Percentiles rank a stretch among this genome's conserved stretches.
phyloP scores from a whole-genome alignment of 1,140 invertebrate species.

The Drosophila takahashii region DNA sequence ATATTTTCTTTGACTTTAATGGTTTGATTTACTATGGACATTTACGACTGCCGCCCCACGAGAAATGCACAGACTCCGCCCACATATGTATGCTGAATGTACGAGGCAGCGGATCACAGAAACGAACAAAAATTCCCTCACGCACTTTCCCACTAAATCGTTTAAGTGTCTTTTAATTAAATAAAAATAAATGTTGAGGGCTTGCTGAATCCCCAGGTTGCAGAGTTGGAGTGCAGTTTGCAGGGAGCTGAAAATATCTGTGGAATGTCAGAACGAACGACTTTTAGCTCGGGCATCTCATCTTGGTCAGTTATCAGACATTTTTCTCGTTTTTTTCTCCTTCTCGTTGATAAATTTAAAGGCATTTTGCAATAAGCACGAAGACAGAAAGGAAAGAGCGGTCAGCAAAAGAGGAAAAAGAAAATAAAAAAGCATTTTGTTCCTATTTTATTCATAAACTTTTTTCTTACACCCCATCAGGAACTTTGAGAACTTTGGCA shows the following conservation, averaged over 20 bases:
- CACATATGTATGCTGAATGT: background rate
- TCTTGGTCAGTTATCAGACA: slow-evolving; percentile 22
- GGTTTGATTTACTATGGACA: slow-evolving; percentile 55
- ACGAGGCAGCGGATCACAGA: too few relatives aligned
- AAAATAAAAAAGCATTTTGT: slow-evolving; percentile 28
- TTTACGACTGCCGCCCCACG: slow-evolving; percentile 27
- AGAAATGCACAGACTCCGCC: slow-evolving; percentile 1
- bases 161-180: slow-evolving; percentile 58
- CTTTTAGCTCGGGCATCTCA: slow-evolving; percentile 16
- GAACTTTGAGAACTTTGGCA: slow-evolving; percentile 40
- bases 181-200: slow-evolving; percentile 34
- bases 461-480: slow-evolving; percentile 46
- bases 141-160: slow-evolving; percentile 37
- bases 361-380: slow-evolving; percentile 53
- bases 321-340: slow-evolving; percentile 28
- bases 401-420: slow-evolving; percentile 15
- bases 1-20: slow-evolving; percentile 9
- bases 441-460: slow-evolving; percentile 44
- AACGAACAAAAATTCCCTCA: slow-evolving; percentile 33
- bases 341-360: slow-evolving; percentile 42
- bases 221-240: background rate
- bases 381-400: background rate
- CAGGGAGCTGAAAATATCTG: slow-evolving; percentile 21
- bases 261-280: slow-evolving; percentile 24
- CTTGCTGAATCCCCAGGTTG: slow-evolving; percentile 11